Percentiles rank a stretch among this genome's conserved stretches.
phyloP scores from a whole-genome alignment of 64 coral and sea anemone species.

The Dendrophyllia cribrosa region DNA sequence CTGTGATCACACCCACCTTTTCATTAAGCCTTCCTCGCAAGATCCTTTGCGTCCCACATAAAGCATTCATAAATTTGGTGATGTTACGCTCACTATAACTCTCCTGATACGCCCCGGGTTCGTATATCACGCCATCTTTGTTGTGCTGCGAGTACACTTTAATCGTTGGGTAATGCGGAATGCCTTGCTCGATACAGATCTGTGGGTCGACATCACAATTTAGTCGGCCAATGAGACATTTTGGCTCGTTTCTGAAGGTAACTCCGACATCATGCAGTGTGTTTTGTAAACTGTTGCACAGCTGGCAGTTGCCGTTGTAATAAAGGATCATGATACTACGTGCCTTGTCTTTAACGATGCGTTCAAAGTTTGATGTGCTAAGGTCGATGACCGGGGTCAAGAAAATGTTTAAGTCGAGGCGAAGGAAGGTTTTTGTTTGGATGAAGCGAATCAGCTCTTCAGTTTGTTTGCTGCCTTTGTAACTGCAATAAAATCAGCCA shows the following conservation, averaged over 20 bases:
- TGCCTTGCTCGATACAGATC: conserved; percentile 75
- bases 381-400: conserved; percentile 83
- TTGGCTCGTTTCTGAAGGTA: conserved; percentile 90
- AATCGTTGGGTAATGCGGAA: conserved; percentile 92
- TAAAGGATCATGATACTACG: conserved; percentile 84
- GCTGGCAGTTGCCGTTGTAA: conserved; percentile 85
- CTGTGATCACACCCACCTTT: conserved; percentile 59
- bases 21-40: conserved; percentile 75
- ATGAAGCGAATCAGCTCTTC: conserved; percentile 88
- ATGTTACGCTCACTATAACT: conserved; percentile 90
- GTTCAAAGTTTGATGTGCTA: conserved; percentile 90
- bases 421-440: conserved; percentile 66
- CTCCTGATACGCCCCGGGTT: conserved; percentile 90
- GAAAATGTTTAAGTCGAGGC: conserved; percentile 72
- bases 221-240: conserved; percentile 81
- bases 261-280: conserved; percentile 46
- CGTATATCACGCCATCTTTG: conserved; percentile 93
- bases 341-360: conserved; percentile 82
- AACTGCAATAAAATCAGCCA: conserved; percentile 42
- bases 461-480: conserved; percentile 67
- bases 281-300: conserved; percentile 76
- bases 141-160: conserved; percentile 89
- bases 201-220: conserved; percentile 77
- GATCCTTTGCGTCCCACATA: conserved; percentile 85
- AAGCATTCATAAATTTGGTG: conserved; percentile 90